Base-by-base conservation (phyloP, 2,888 invertebrate species). In the Plagodis pulveraria region DNA sequence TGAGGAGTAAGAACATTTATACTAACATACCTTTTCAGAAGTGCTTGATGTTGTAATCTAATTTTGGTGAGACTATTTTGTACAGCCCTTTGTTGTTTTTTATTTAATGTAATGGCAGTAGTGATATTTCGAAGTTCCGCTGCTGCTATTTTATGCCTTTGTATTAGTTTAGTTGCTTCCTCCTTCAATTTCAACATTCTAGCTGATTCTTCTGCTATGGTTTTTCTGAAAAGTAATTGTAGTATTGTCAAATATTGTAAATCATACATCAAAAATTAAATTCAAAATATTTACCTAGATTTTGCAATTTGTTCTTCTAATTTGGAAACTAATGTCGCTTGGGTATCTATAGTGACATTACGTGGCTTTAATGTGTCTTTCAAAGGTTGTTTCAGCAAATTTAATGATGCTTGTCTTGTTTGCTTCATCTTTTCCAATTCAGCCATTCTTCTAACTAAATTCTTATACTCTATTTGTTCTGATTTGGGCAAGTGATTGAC, bases 341-440 rank as follows among this genome's bases (percentile, higher is more conserved):
- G 38, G 34, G 46, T 51, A 47, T 80, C 77, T 50, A 76, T 50
- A 49, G 84, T 71, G 11, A 81, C 59, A 74, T 89, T 92, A 54
- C 81, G 72, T 9, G 85, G 88, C 60, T 88, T 91, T 35, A 90
- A 71, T 6, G 85, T 89, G 11, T 90, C 88, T 74, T 88, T 89
- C 5, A 58, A 38, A 46, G 67, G 66, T 63, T 73, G 78, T 45
- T 76, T 78, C 22, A 74, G 61, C 6, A 75, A 56, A 66, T 70
- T 76, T 56, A 89, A 74, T 42, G 77, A 66, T 43, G 77, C 68
- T 65, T 90, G 89, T 66, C 92, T 79, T n/a, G 83, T 81, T 67
- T 86, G 83, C 67, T 91, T 93, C 33, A 92, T 81, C 69, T 89
- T 93, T 70, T 93, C 91, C 54, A 93, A 72, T 72, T 93, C 93